Base-by-base conservation (phyloP, 1,140 invertebrate species). In the Eupristina koningsbergeri region DNA sequence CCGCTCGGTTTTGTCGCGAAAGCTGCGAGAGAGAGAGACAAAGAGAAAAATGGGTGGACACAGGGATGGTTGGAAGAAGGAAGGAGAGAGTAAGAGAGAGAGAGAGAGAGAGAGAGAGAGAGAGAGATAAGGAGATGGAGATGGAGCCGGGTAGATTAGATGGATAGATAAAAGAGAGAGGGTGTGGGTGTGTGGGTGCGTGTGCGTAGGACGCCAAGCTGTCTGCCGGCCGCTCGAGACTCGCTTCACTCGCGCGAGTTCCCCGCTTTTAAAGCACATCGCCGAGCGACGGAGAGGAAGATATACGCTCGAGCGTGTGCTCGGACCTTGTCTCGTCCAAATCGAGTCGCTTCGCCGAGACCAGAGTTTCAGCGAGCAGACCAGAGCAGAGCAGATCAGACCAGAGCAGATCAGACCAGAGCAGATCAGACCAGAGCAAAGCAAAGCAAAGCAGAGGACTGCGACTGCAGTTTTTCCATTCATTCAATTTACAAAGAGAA, bases 131-230 rank as follows among this genome's bases (percentile, higher is more conserved):
- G n/a, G n/a, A n/a, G n/a, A n/a, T n/a, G n/a, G n/a, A n/a, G 41
- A 45, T 6, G 13, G 41, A 47, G 73, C 67, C 79, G n/a, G n/a
- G n/a, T n/a, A n/a, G n/a, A n/a, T n/a, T n/a, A n/a, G n/a, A n/a
- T n/a, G n/a, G n/a, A n/a, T n/a, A n/a, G n/a, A n/a, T n/a, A n/a
- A n/a, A n/a, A n/a, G n/a, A n/a, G n/a, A n/a, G n/a, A 47, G 83
- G 64, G 75, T 45, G 29, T 13, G 53, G 17, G 41, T 5, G 11
- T 19, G 45, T 19, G n/a, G 9, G 45, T 19, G 45, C 7, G 73
- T 19, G 88, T 88, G 88, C 88, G 87, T 88, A 91, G 91, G 92
- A 92, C 92, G 92, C 92, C 92, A 92, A 92, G 92, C 92, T 92
- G 92, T 92, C 92, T 92, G 92, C 91, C 90, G 89, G 86, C 87